These are phyloP conservation scores for Oconnorella tubifera DNA, from an alignment of 2,888 invertebrate species.

Conservation along the genomic window DNA sequence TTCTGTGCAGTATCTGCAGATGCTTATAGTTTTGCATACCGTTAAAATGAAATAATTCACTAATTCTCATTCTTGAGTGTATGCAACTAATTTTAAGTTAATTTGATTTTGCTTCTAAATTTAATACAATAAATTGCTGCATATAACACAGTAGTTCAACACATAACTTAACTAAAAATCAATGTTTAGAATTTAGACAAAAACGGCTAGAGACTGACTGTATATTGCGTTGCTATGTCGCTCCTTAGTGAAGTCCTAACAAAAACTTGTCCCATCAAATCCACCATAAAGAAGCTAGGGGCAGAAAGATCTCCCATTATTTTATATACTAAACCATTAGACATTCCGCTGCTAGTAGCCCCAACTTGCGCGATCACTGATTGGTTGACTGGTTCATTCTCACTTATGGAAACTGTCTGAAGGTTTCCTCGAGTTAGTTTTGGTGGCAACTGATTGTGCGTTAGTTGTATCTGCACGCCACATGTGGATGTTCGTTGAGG, in stretches of 20 bases:
- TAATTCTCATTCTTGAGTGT: too few relatives aligned
- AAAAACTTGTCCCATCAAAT: slow-evolving; percentile 26
- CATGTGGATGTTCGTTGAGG: slow-evolving; percentile 41
- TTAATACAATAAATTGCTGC: too few relatives aligned
- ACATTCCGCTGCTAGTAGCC: slow-evolving; percentile 29
- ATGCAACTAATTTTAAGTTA: too few relatives aligned
- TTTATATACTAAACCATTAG: slow-evolving; percentile 35
- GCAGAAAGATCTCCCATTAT: slow-evolving; percentile 35
- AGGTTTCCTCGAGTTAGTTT: slow-evolving; percentile 31
- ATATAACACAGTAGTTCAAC: too few relatives aligned
- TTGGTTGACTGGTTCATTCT: slow-evolving; percentile 36
- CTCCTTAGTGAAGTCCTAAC: slow-evolving; percentile 28
- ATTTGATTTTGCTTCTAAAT: too few relatives aligned
- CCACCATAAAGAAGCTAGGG: slow-evolving; percentile 35
- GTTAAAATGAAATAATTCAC: too few relatives aligned
- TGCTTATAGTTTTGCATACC: too few relatives aligned
- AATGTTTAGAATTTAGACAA: too few relatives aligned
- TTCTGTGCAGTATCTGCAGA: too few relatives aligned
- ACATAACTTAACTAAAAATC: too few relatives aligned
- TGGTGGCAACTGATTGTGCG: slow-evolving; percentile 42
- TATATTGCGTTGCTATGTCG: slow-evolving; percentile 29
- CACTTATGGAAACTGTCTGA: slow-evolving; percentile 33
- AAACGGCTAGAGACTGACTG: too few relatives aligned
- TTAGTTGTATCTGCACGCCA: slow-evolving; percentile 41
- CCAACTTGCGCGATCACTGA: slow-evolving; percentile 24